Base-by-base conservation (phyloP, 2,888 invertebrate genomes). In the Orthosia incerta region DNA sequence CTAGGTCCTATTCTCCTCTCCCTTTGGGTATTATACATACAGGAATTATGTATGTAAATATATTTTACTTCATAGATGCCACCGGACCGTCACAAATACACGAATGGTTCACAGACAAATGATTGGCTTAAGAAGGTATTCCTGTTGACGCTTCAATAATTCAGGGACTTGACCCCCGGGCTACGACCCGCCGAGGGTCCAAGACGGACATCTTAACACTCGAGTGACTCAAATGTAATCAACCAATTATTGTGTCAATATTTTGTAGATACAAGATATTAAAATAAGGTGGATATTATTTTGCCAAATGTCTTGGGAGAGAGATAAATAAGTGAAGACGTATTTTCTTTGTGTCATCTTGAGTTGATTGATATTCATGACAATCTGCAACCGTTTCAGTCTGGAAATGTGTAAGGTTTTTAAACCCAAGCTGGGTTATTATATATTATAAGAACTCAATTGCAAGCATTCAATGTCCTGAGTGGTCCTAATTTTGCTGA, bases 101-200 rank as follows among this genome's bases (percentile, higher is more conserved):
- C n/a, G 66, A 74, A 60, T 45, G 70, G 51, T 59, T 55, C 48
- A 68, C 74, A 75, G 56, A 73, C 76, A 72, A 76, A 76, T 72
- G 65, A 73, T 73, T 65, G 68, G 59, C 72, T 69, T 39, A 50
- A 51, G 80, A 39, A 78, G 60, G 51, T 68, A 67, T 78, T 51
- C 66, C n/a, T 67, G 71, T 66, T 66, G 64, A 71, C 51, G 74
- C 56, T 59, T 69, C 71, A 76, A 70, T 73, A 51, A 79, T 60
- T 85, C 31, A 16, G 63, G 64, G 67, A 63, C 64, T 72, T 66
- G 71, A 79, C 68, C 74, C 57, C 57, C 23, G 20, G 68, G 70
- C 56, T 53, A 12, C 16, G 15, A 59, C 59, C 64, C 55, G 7
- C 50, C 46, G 11, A 64, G 66, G 79, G 77, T 48, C 59, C 63